A percentile compares a stretch with the other conserved stretches of the same genome.
Evolutionary conservation across 2,888 invertebrate species (phyloP).

Genomic region (Pilophorus perplexus): DNA sequence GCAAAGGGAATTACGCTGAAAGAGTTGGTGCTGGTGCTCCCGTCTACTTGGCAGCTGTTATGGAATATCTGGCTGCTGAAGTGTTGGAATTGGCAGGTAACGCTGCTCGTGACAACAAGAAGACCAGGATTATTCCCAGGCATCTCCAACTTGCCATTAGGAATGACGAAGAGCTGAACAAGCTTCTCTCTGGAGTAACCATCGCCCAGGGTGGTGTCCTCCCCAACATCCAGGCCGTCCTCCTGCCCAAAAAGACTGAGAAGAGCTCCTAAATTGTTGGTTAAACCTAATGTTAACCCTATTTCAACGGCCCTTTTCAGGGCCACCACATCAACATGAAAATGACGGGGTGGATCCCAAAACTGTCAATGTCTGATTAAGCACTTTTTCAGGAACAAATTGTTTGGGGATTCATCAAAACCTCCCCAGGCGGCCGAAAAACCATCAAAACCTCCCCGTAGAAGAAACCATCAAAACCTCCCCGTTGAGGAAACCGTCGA

Average conservation of each 20-base stretch:
- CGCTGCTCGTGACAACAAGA: conserved; percentile 61
- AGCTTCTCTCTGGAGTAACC: no score
- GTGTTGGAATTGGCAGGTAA: conserved; percentile 64
- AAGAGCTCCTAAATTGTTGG: conserved; percentile 41
- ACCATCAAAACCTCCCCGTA: no score
- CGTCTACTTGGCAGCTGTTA: conserved; percentile 59
- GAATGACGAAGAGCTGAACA: conserved; percentile 38
- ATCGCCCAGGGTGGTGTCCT: no score
- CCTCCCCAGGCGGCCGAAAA: no score
- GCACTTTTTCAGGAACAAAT: no score
- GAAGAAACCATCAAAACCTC: no score
- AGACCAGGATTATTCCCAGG: conserved; percentile 69
- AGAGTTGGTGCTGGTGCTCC: no score
- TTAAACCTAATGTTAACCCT: background rate
- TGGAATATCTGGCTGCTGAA: conserved; percentile 69
- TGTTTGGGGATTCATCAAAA: no score
- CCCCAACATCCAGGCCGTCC: conserved; percentile 33
- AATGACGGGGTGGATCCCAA: no score
- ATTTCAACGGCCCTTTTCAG: conserved; percentile 45
- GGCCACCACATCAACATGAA: background rate
- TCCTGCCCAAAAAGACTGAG: conserved; percentile 48
- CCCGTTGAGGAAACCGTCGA: no score
- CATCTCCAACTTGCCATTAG: conserved; percentile 60
- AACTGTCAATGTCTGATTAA: no score
- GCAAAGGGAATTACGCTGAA: conserved; percentile 61